Percentiles rank a stretch among this genome's conserved stretches.
phyloP scores from a whole-genome alignment of 2,113 vertebrate species.

The Cryptomyrus ogoouensis region DNA sequence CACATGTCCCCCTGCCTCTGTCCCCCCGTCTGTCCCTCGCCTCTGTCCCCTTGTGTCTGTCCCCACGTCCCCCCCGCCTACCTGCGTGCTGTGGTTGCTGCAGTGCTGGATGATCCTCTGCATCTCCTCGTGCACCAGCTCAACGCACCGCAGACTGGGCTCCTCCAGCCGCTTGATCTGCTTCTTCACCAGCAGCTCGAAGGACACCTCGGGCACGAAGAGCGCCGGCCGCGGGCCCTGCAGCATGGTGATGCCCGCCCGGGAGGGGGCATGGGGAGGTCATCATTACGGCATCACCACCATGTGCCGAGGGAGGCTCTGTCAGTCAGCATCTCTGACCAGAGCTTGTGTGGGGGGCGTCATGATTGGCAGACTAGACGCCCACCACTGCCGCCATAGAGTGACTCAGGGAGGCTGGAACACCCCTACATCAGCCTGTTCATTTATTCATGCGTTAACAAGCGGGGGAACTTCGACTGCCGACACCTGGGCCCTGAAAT shows the following conservation, averaged over 20 bases:
- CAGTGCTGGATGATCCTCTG: slow-evolving; percentile 75
- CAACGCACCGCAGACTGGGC: slow-evolving; percentile 68
- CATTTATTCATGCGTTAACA: not conserved
- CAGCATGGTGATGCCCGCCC: not conserved
- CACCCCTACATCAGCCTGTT: not conserved
- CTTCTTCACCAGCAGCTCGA: slow-evolving; percentile 70
- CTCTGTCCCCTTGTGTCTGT: not conserved
- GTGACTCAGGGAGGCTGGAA: not conserved
- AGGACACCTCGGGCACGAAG: slow-evolving; percentile 71
- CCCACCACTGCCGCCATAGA: not conserved
- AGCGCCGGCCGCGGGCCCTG: slow-evolving; percentile 69
- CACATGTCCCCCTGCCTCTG: not conserved
- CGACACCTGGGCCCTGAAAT: not conserved
- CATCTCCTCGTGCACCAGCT: slow-evolving; percentile 72
- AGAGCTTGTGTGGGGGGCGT: not conserved
- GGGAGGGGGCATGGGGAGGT: not conserved
- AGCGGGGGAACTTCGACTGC: not conserved
- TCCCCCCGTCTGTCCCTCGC: not conserved
- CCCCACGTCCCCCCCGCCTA: slow-evolving; percentile 16
- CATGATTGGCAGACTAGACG: not conserved
- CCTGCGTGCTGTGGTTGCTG: slow-evolving; percentile 67
- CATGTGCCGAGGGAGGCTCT: not conserved
- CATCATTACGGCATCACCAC: not conserved
- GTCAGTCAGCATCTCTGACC: not conserved
- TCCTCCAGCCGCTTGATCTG: slow-evolving; percentile 74